These are phyloP conservation scores for Ips nitidus DNA, from an alignment of 1,140 invertebrate genomes.

Conservation along the genomic window DNA sequence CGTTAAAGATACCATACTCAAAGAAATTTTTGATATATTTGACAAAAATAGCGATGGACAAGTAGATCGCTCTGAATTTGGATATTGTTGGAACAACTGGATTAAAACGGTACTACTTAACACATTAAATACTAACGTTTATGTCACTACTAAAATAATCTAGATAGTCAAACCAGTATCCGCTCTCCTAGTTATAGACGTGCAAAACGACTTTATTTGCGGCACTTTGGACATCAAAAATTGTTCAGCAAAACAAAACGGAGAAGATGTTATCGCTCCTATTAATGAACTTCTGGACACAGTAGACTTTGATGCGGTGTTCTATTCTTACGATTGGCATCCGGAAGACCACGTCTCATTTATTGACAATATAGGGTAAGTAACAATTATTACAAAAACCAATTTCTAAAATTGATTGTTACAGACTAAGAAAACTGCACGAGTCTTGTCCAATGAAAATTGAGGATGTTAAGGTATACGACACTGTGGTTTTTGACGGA, in stretches of 20 bases:
- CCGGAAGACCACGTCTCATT: conserved; percentile 80
- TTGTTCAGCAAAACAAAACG: conserved; percentile 67
- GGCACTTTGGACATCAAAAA: conserved; percentile 70
- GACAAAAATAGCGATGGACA: conserved; percentile 59
- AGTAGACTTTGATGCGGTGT: conserved; percentile 67
- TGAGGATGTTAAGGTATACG: conserved; percentile 64
- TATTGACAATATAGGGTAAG: conserved; percentile 64
- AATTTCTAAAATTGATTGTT: conserved; percentile 3
- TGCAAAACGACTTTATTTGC: conserved; percentile 84
- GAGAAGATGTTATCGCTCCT: conserved; percentile 63
- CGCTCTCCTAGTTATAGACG: conserved; percentile 74
- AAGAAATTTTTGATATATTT: conserved; percentile 60
- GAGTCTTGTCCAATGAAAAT: conserved; percentile 54
- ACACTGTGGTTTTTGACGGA: conserved; percentile 70
- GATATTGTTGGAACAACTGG: conserved; percentile 53
- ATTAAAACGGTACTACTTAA: conserved; percentile 50
- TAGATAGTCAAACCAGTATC: conserved; percentile 57
- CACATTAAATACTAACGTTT: too few relatives aligned
- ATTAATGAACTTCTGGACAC: conserved; percentile 70
- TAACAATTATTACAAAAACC: background rate
- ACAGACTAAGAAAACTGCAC: conserved; percentile 53
- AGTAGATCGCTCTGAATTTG: conserved; percentile 62
- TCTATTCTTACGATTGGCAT: conserved; percentile 83
- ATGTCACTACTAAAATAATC: background rate
- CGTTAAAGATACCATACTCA: conserved; percentile 54